phyloP scores from a whole-genome alignment of 2,888 invertebrate species.

The Lasius fuliginosus region DNA sequence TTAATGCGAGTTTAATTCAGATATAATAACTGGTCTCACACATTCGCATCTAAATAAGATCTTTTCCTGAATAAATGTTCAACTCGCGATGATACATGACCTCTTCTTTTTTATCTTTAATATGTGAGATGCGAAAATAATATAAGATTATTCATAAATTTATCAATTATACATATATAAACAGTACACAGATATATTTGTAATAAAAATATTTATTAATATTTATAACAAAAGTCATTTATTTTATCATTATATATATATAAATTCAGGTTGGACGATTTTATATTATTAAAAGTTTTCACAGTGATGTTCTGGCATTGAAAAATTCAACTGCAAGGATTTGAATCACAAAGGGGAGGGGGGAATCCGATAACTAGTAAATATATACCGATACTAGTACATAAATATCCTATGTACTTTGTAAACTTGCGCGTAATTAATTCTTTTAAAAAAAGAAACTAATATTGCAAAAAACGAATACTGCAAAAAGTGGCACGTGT shows the following conservation, averaged over 20 bases:
- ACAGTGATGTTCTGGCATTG: neutral
- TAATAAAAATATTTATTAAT: conserved; percentile 5
- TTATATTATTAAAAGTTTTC: conserved; percentile 13
- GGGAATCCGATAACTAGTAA: neutral
- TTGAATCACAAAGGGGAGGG: neutral
- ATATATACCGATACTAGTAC: no score
- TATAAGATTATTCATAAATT: neutral
- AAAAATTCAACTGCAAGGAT: neutral
- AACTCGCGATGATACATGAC: neutral
- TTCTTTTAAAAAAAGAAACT: neutral
- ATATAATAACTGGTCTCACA: no score
- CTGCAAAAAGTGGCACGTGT: neutral
- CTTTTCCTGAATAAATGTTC: neutral
- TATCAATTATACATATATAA: neutral
- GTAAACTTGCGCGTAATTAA: neutral
- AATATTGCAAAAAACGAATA: neutral
- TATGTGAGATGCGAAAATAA: neutral
- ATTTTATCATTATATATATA: neutral
- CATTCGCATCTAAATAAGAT: neutral
- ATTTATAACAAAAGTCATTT: neutral
- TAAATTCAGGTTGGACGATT: neutral
- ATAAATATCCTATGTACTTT: neutral
- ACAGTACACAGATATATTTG: neutral
- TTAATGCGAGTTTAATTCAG: neutral
- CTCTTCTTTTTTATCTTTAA: neutral